These are phyloP conservation scores for Cephus runcator DNA, from an alignment of 2,888 invertebrate species.

Conservation along the genomic window DNA sequence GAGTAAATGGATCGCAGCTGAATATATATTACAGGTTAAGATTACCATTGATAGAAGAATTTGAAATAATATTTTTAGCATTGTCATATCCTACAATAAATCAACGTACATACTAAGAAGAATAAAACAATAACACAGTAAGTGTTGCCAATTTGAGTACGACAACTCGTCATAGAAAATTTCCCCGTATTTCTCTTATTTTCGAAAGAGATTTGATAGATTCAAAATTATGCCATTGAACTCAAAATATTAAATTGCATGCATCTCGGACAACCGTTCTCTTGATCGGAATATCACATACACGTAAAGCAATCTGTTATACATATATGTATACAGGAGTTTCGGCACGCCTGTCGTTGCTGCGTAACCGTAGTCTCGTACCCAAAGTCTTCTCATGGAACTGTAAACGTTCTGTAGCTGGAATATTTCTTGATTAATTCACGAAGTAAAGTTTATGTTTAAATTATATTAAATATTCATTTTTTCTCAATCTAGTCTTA, in stretches of 20 bases:
- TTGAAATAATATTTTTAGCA: background rate
- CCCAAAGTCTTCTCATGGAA: constrained; percentile 16
- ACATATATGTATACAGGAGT: background rate
- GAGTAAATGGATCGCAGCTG: background rate
- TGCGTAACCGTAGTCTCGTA: constrained; percentile 36
- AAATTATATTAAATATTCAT: background rate
- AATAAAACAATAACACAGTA: background rate
- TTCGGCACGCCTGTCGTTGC: constrained; percentile 33
- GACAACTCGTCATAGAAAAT: background rate
- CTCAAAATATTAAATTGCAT: constrained; percentile 11
- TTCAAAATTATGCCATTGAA: constrained; percentile 39
- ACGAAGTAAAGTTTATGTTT: background rate
- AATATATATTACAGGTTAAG: background rate
- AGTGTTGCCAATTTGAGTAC: background rate
- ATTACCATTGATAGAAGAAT: background rate
- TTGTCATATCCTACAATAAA: background rate
- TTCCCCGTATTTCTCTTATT: background rate
- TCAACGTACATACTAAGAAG: background rate
- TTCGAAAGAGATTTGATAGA: constrained; percentile 2
- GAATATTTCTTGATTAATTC: background rate
- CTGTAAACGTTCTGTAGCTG: background rate
- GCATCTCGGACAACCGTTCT: constrained; percentile 7
- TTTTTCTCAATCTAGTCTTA: background rate
- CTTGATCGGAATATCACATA: constrained; percentile 8
- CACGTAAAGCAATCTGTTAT: background rate